Percentiles rank a stretch among this genome's conserved stretches.
These are phyloP conservation scores for Chaetogeoica ovagalla DNA, from an alignment of 2,888 invertebrate genomes.

Conservation along the genomic window DNA sequence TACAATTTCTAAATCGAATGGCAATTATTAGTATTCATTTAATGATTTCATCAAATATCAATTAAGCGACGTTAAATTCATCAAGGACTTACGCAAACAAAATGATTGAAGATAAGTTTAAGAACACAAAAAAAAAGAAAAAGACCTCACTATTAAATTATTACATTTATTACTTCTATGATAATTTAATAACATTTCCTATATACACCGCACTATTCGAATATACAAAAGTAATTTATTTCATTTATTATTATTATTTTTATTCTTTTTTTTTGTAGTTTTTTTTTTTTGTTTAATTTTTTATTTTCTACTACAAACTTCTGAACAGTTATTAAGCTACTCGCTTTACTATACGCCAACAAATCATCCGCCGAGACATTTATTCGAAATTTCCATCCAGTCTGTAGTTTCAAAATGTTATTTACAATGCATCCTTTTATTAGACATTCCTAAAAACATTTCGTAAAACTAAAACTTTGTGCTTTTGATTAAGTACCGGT, in stretches of 20 bases:
- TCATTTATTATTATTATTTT: too few species aligned
- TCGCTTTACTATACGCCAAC: background rate
- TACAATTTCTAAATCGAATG: too few species aligned
- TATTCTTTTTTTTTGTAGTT: background rate
- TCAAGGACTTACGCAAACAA: too few species aligned
- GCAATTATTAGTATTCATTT: too few species aligned
- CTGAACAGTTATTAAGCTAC: background rate
- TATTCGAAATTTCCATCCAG: slow-evolving; percentile 24
- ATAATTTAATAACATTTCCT: slow-evolving; percentile 2
- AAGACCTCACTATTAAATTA: too few species aligned
- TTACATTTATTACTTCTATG: background rate
- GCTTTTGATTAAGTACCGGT: slow-evolving; percentile 36
- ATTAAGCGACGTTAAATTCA: too few species aligned
- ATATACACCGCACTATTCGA: background rate
- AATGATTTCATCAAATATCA: too few species aligned
- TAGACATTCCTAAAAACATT: slow-evolving; percentile 20
- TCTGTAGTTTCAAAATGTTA: slow-evolving; percentile 45
- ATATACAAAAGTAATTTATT: background rate
- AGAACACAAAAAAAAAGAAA: too few species aligned
- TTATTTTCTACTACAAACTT: background rate
- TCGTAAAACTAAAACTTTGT: slow-evolving; percentile 31
- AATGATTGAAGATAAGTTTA: too few species aligned
- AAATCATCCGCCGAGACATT: slow-evolving; percentile 32
- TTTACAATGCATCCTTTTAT: slow-evolving; percentile 33
- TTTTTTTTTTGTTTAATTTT: background rate